These are phyloP conservation scores for Eilema depressum DNA, from an alignment of 2,888 invertebrate species.

Conservation along the genomic window DNA sequence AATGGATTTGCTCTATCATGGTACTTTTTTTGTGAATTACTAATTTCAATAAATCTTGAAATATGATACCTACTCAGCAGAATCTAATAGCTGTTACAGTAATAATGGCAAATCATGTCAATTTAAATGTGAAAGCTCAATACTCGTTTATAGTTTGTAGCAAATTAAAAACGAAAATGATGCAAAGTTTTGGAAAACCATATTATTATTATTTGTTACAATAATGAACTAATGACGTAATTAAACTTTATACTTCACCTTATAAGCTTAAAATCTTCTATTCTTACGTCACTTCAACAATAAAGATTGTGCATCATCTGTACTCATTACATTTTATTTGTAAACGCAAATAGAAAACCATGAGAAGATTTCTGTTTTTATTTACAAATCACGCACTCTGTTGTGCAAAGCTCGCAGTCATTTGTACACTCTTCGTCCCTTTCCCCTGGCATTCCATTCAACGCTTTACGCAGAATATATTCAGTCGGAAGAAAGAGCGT, in stretches of 20 bases:
- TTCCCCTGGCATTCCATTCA: constrained; percentile 55
- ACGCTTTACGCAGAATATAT: constrained; percentile 62
- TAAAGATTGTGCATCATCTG: background rate
- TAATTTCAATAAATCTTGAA: background rate
- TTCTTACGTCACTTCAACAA: background rate
- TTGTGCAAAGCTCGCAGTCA: constrained; percentile 53
- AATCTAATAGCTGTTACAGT: background rate
- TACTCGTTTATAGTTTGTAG: no score
- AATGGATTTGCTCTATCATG: background rate
- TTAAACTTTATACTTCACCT: background rate
- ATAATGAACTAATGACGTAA: background rate
- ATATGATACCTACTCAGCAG: background rate
- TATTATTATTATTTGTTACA: no score
- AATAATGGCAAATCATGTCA: background rate
- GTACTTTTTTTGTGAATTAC: background rate
- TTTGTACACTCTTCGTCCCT: constrained; percentile 55
- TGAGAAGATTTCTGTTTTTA: constrained; percentile 35
- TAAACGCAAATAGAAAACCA: constrained; percentile 1
- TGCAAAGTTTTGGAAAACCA: background rate
- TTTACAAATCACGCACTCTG: constrained; percentile 48
- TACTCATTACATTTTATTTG: background rate
- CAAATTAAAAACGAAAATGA: no score
- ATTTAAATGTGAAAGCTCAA: background rate
- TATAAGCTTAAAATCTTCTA: background rate
- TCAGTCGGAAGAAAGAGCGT: constrained; percentile 64